A percentile compares a stretch with the other conserved stretches of the same genome.
phyloP scores from a whole-genome alignment of 2,113 vertebrate species.

The Pica pica region DNA sequence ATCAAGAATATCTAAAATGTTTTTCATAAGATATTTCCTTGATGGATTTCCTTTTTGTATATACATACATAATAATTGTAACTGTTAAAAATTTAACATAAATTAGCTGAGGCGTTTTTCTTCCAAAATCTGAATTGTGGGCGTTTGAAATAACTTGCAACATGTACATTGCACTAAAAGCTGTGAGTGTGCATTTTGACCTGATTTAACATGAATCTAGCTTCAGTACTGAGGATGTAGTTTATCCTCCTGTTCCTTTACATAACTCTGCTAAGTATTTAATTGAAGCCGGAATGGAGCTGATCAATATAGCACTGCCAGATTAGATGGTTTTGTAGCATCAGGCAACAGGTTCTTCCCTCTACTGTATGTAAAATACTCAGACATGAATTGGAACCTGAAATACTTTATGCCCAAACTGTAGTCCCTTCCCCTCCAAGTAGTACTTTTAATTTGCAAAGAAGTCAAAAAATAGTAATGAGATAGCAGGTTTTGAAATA shows the following conservation, averaged over 20 bases:
- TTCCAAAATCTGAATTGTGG: neutral
- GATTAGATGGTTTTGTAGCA: neutral
- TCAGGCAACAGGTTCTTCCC: neutral
- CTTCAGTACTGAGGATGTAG: neutral
- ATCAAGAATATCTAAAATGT: neutral
- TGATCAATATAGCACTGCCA: neutral
- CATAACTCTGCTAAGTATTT: neutral
- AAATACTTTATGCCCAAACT: neutral
- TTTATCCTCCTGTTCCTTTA: neutral
- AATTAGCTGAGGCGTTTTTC: neutral
- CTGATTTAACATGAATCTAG: neutral
- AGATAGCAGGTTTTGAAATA: conserved; percentile 72
- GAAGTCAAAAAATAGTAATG: conserved; percentile 50
- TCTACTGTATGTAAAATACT: neutral
- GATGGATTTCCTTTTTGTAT: neutral
- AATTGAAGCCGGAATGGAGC: neutral
- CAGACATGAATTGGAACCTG: neutral
- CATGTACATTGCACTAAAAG: neutral
- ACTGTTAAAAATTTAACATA: neutral
- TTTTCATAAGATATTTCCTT: neutral
- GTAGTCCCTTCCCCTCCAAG: fast-evolving
- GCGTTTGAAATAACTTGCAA: neutral
- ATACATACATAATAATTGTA: neutral
- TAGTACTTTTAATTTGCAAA: conserved; percentile 11
- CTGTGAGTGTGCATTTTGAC: neutral